Percentiles rank a stretch among this genome's conserved stretches.
These are phyloP conservation scores for Heterohyrax brucei DNA, from an alignment of 2,797 vertebrate genomes.

Conservation along the genomic window DNA sequence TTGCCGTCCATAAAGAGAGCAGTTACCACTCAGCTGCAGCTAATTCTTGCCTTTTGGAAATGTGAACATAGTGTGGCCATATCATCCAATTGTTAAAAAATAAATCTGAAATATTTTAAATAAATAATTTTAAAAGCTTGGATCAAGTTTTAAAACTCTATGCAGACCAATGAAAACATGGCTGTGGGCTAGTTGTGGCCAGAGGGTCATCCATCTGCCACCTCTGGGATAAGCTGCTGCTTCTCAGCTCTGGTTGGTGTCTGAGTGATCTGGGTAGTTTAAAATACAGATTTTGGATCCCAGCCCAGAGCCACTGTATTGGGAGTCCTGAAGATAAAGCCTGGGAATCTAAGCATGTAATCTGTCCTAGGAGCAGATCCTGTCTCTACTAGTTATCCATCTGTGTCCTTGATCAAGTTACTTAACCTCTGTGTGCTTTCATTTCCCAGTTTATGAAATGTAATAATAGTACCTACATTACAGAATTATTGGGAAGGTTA, in stretches of 20 bases:
- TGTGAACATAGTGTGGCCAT: neutral
- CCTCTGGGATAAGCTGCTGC: neutral
- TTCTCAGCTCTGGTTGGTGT: neutral
- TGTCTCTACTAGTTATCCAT: neutral
- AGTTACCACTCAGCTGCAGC: neutral
- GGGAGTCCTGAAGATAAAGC: neutral
- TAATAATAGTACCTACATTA: neutral
- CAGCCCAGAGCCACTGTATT: neutral
- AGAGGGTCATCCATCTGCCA: neutral
- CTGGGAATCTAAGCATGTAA: neutral
- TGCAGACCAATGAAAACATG: slow-evolving; percentile 1
- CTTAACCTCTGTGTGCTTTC: neutral
- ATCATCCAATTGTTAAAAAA: slow-evolving; percentile 35
- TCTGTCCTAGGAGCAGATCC: neutral
- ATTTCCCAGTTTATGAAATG: slow-evolving; percentile 4
- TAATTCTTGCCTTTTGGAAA: slow-evolving; percentile 1
- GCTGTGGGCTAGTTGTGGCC: neutral
- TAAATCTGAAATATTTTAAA: neutral
- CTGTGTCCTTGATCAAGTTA: neutral
- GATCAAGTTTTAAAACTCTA: slow-evolving; percentile 9
- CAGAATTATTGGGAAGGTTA: neutral
- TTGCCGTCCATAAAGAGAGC: neutral
- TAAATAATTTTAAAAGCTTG: slow-evolving; percentile 45
- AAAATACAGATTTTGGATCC: neutral
- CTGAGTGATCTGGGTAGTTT: slow-evolving; percentile 29